A percentile compares a stretch with the other conserved stretches of the same genome.
phyloP scores from a whole-genome alignment of 2,113 vertebrate genomes.

The Rhombomys opimus region DNA sequence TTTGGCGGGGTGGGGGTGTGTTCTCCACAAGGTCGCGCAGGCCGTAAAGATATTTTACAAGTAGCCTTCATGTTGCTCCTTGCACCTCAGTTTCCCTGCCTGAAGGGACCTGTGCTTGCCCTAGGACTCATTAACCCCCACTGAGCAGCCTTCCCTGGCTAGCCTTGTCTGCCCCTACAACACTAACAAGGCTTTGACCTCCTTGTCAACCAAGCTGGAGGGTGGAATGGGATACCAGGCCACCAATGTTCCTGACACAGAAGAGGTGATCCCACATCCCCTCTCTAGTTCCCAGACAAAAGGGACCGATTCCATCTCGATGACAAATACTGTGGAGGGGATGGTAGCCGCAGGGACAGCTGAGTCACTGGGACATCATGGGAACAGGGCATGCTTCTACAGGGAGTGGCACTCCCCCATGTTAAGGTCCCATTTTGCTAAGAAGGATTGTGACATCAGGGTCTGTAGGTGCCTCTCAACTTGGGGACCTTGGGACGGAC shows the following conservation, averaged over 20 bases:
- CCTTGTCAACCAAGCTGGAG: rapidly evolving
- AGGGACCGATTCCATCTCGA: background rate
- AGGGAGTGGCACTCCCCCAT: rapidly evolving
- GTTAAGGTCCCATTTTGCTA: background rate
- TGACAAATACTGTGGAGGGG: background rate
- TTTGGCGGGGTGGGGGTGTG: too few species aligned
- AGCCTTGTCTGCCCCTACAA: background rate
- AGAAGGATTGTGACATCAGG: rapidly evolving
- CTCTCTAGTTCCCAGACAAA: constrained; percentile 2
- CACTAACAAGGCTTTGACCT: background rate
- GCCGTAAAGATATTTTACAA: rapidly evolving
- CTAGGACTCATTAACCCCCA: background rate
- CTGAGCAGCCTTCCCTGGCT: background rate
- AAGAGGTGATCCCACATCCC: rapidly evolving
- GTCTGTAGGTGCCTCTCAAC: rapidly evolving
- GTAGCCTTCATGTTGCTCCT: background rate
- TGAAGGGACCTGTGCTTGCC: background rate
- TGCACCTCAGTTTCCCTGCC: background rate
- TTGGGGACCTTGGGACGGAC: background rate
- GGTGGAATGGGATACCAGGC: background rate
- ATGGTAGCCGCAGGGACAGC: background rate
- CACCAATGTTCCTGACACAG: background rate
- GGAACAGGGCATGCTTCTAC: background rate
- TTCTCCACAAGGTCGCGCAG: too few species aligned
- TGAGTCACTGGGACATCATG: background rate